Conservation (phyloP, 2,888 invertebrate species). For the Nemotelus pantherinus region DNA sequence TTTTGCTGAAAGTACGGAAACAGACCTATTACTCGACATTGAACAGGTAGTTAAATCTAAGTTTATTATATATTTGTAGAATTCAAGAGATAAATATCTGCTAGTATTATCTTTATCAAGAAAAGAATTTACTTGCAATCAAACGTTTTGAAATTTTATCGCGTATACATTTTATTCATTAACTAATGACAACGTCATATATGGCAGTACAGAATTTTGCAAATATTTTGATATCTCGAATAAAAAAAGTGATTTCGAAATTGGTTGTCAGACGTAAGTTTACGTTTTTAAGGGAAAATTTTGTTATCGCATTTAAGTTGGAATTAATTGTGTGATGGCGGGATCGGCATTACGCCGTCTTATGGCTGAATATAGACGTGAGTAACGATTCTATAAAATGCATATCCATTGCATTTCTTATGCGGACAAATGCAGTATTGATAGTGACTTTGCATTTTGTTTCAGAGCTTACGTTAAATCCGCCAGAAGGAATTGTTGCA, state of each 20-base stretch:
- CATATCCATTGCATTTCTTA: background rate
- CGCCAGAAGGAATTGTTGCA: constrained; percentile 98
- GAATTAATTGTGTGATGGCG: constrained; percentile 70
- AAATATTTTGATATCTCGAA: background rate
- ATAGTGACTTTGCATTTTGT: constrained; percentile 51
- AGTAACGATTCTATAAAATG: constrained; percentile 55
- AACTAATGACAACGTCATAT: background rate
- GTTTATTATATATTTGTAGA: no score
- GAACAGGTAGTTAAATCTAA: no score
- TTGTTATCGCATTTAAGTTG: constrained; percentile 21
- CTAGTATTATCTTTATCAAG: no score
- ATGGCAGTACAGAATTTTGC: background rate
- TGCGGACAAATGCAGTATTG: background rate
- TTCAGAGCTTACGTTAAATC: constrained; percentile 89
- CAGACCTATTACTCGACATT: no score
- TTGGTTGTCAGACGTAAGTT: constrained; percentile 40
- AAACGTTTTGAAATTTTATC: no score
- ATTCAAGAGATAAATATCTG: no score
- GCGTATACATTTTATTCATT: no score
- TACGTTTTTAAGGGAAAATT: constrained; percentile 29
- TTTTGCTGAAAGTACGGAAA: no score
- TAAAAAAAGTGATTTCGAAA: constrained; percentile 40
- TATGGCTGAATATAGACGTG: constrained; percentile 91
- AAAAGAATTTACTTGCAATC: no score
- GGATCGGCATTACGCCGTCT: constrained; percentile 84